Evolutionary conservation across 2,888 invertebrate genomes (phyloP), one percentile per base, ranked within the genome.

Genomic region (Ormyrus rosae): DNA sequence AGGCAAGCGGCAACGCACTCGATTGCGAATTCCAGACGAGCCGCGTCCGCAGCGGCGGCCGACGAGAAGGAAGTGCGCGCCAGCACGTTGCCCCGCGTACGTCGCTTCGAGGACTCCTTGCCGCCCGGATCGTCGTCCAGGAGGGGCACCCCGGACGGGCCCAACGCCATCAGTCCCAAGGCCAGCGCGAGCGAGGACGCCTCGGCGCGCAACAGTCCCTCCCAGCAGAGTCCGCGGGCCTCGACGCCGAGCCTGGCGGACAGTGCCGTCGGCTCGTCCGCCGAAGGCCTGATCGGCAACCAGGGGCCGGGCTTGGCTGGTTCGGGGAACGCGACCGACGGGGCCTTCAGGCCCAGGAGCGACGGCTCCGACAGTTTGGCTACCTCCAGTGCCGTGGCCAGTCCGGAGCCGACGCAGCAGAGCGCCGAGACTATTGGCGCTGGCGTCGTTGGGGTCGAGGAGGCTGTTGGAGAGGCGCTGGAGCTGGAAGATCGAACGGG

Each of bases 261-360:
- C 86, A 93, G 93, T 11, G 93, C 93, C 9, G 93, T 93, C 34
- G 93, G 93, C 1, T 93, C 93, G 0, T 82, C 81, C 65, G 93
- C 93, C 84, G 93, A 93, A 85, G 93, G 93, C 13, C 87, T 93
- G 34, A 63, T 72, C 68, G 45, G 5, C 48, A 9, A 53, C 13
- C 45, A 34, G 19, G n/a, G 65, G 1, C 51, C 67, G 8, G 10
- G 19, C 81, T 46, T 19, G 55, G 13, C 61, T 5, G 69, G 82
- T 85, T 19, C 19, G 19, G n/a, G 60, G 5, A 0, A 0, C 6
- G 10, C 56, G 7, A 5, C 2, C 10, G 55, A 85, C 63, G 88
- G 87, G 58, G 87, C 86, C 46, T 82, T 85, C 9, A 85, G 89
- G 67, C 89, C 90, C 2, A 84, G 88, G 68, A 87, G 93, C 92